Conservation (phyloP, 2,113 vertebrate species). For the Mastomys natalensis region DNA sequence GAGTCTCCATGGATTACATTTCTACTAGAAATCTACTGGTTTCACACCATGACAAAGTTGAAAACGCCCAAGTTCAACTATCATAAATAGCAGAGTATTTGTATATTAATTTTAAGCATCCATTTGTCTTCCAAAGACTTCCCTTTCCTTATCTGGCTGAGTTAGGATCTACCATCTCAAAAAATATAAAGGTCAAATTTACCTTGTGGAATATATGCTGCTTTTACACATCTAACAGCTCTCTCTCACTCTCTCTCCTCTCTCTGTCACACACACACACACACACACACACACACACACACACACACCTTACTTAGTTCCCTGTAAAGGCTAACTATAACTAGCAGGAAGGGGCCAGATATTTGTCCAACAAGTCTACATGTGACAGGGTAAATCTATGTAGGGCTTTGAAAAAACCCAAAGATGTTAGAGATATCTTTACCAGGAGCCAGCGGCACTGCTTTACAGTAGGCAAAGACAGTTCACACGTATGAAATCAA, state of each 20-base stretch:
- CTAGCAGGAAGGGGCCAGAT: background rate
- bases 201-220: background rate
- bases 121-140: background rate
- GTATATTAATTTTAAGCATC: background rate
- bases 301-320: background rate
- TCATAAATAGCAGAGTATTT: background rate
- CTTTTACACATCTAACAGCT: background rate
- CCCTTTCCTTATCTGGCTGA: background rate
- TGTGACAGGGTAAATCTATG: background rate
- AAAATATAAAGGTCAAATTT: background rate
- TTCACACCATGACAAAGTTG: background rate
- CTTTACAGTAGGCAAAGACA: background rate
- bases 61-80: background rate
- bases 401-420: background rate
- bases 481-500: background rate
- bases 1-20: no score
- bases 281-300: no score
- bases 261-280: no score
- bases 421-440: background rate
- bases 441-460: background rate
- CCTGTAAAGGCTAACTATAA: background rate
- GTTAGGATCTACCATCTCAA: background rate
- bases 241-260: no score
- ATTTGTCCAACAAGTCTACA: background rate
- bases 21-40: background rate